These are phyloP conservation scores for Trichogramma pretiosum DNA, from an alignment of 1,140 invertebrate genomes.

Conservation along the genomic window DNA sequence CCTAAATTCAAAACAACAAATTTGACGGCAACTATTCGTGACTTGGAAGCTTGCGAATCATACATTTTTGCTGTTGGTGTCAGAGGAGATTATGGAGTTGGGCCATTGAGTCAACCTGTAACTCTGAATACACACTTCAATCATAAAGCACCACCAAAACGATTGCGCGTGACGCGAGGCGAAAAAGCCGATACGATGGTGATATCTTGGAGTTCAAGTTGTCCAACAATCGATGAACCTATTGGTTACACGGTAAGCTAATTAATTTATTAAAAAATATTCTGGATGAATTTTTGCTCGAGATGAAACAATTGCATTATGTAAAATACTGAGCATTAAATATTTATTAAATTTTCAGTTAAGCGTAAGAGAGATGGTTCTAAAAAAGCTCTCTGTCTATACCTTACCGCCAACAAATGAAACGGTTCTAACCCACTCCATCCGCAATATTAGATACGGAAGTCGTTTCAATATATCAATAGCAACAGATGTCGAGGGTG, in stretches of 20 bases:
- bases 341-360: slow-evolving; percentile 49
- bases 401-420: slow-evolving; percentile 41
- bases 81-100: slow-evolving; percentile 52
- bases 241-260: slow-evolving; percentile 52
- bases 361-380: slow-evolving; percentile 46
- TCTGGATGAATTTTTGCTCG: no score
- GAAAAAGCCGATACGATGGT: slow-evolving; percentile 46
- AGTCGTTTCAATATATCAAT: slow-evolving; percentile 56
- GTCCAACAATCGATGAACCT: slow-evolving; percentile 43
- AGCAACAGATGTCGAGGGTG: slow-evolving; percentile 44
- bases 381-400: slow-evolving; percentile 40
- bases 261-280: neutral
- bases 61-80: slow-evolving; percentile 68
- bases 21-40: slow-evolving; percentile 49
- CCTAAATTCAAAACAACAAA: slow-evolving; percentile 49
- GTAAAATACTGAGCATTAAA: no score
- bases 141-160: slow-evolving; percentile 51
- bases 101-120: slow-evolving; percentile 51
- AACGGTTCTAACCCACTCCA: slow-evolving; percentile 44
- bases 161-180: slow-evolving; percentile 37
- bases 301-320: neutral
- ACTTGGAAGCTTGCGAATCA: slow-evolving; percentile 61
- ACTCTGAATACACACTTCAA: slow-evolving; percentile 57
- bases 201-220: slow-evolving; percentile 49
- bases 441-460: slow-evolving; percentile 52